phyloP scores from a whole-genome alignment of 2,888 invertebrate genomes.

The Brachyptera putata region DNA sequence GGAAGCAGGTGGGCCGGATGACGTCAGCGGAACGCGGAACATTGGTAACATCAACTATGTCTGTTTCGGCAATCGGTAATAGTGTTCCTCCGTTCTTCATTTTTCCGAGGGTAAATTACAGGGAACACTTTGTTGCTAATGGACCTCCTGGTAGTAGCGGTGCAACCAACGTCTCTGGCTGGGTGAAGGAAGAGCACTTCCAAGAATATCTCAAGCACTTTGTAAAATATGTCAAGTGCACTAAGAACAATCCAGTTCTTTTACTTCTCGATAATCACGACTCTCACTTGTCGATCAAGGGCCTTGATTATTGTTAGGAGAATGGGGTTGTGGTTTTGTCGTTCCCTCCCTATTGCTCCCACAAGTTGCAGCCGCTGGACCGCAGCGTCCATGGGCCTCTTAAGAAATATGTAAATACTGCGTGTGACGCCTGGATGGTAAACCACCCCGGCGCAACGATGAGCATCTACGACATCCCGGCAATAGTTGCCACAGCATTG shows the following conservation, averaged over 20 bases:
- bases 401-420: constrained; percentile 38
- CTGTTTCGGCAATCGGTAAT: too few relatives aligned
- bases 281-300: constrained; percentile 33
- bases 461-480: constrained; percentile 36
- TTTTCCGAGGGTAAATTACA: constrained; percentile 27
- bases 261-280: too few relatives aligned
- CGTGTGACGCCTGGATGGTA: constrained; percentile 38
- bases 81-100: too few relatives aligned
- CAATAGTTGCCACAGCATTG: constrained; percentile 21
- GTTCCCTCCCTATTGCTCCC: constrained; percentile 40
- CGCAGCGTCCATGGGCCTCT: constrained; percentile 39
- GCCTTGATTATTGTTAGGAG: constrained; percentile 39
- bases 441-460: constrained; percentile 37
- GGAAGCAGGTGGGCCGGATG: too few relatives aligned
- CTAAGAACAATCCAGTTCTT: constrained; percentile 32
- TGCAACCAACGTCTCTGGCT: constrained; percentile 35
- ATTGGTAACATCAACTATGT: too few relatives aligned
- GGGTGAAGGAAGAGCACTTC: constrained; percentile 37
- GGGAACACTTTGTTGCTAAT: constrained; percentile 40
- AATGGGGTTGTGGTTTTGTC: constrained; percentile 40
- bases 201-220: constrained; percentile 37
- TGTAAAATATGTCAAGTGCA: constrained; percentile 32
- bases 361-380: constrained; percentile 41
- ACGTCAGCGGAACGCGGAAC: too few relatives aligned
- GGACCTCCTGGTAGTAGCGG: constrained; percentile 41